Evolutionary conservation across 2,797 vertebrate genomes (phyloP).

Genomic region (Gadopsis marmoratus): DNA sequence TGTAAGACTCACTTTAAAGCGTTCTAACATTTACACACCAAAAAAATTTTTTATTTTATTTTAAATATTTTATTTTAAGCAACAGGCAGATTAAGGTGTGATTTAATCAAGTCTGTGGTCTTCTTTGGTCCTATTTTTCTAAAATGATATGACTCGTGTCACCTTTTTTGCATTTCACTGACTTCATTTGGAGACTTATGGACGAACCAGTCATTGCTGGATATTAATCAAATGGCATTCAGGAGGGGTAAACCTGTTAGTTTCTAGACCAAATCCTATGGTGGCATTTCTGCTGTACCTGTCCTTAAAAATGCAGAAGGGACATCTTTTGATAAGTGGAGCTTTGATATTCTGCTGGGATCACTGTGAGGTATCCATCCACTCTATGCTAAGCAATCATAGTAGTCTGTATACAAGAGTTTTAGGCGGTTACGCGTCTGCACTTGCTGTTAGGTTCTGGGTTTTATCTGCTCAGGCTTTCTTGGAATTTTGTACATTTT

Average conservation of each 20-base stretch:
- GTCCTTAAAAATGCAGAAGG: too few relatives aligned
- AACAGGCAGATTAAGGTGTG: too few relatives aligned
- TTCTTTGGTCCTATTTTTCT: too few relatives aligned
- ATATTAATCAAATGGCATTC: not conserved
- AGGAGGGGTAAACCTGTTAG: not conserved
- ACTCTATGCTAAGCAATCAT: not conserved
- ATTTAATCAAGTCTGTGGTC: too few relatives aligned
- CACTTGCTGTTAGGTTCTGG: not conserved
- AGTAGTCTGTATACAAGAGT: too few relatives aligned
- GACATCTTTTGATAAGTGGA: not conserved
- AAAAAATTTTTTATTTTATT: not conserved
- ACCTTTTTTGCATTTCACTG: too few relatives aligned
- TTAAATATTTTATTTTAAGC: too few relatives aligned
- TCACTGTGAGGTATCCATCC: not conserved
- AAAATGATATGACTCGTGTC: too few relatives aligned
- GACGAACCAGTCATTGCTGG: not conserved
- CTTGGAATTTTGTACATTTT: too few relatives aligned
- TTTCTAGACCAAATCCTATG: not conserved
- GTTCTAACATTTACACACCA: constrained; percentile 1
- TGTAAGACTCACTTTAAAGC: constrained; percentile 1
- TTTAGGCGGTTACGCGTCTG: not conserved
- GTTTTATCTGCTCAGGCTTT: too few relatives aligned
- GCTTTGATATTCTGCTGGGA: not conserved
- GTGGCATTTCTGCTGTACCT: not conserved
- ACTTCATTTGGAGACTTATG: not conserved